phyloP scores from a whole-genome alignment of 2,113 vertebrate species.

The Heptranchias perlo region DNA sequence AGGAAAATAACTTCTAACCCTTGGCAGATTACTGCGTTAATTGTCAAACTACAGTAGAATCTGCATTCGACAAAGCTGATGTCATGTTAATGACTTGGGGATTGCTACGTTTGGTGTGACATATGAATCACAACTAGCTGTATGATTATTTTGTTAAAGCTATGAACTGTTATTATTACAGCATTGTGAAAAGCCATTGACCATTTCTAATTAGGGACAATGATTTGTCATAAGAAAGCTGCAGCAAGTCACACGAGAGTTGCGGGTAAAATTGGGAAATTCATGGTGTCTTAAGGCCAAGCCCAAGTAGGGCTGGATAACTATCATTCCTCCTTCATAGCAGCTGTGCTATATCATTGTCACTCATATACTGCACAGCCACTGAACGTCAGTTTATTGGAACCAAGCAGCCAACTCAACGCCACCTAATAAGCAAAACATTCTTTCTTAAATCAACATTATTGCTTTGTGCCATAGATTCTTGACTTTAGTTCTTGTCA shows the following conservation, averaged over 20 bases:
- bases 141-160: constrained; percentile 14
- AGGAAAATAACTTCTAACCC: not conserved
- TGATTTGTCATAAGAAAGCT: not conserved
- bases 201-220: not conserved
- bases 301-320: not conserved
- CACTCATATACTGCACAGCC: not conserved
- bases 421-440: not conserved
- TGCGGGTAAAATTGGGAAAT: not conserved
- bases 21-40: not conserved
- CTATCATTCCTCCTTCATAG: not conserved
- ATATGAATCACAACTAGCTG: constrained; percentile 10
- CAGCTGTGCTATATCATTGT: not conserved
- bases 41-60: not conserved
- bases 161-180: not conserved
- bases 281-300: not conserved
- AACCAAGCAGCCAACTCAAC: not conserved
- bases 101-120: not conserved
- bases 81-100: not conserved
- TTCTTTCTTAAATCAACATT: not conserved
- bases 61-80: not conserved
- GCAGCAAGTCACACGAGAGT: not conserved
- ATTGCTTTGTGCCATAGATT: not conserved
- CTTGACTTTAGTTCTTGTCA: not conserved
- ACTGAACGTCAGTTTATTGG: not conserved
- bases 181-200: not conserved